A percentile compares a stretch with the other conserved stretches of the same genome.
Conservation (phyloP, 2,888 invertebrate genomes). For the Dryococelus australis region DNA sequence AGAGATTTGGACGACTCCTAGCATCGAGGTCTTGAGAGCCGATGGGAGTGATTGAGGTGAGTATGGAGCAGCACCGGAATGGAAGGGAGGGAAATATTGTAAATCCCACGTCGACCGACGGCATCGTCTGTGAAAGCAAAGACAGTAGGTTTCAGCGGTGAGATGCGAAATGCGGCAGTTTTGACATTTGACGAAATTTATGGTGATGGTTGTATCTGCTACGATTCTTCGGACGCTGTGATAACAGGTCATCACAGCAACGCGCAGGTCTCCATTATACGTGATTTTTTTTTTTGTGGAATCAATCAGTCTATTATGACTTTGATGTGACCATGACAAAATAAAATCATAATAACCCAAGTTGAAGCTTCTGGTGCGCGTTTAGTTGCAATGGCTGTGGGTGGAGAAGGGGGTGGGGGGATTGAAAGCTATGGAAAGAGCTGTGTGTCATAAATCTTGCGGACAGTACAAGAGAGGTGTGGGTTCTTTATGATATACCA, state of each 20-base stretch:
- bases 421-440: slow-evolving; percentile 11
- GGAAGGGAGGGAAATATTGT: too few species aligned
- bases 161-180: not conserved
- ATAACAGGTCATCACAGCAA: slow-evolving; percentile 22
- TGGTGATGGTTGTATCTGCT: slow-evolving; percentile 32
- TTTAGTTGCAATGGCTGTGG: not conserved
- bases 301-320: not conserved
- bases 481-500: not conserved
- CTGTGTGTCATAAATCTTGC: not conserved
- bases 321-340: not conserved
- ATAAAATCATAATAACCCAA: not conserved
- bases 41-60: too few species aligned
- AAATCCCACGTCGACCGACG: too few species aligned
- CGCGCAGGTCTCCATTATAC: not conserved
- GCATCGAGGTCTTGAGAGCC: too few species aligned
- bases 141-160: not conserved
- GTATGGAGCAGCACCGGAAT: too few species aligned
- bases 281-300: not conserved
- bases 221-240: slow-evolving; percentile 16
- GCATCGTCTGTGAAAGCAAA: slow-evolving; percentile 27
- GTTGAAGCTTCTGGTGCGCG: not conserved
- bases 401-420: not conserved
- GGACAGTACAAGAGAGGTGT: not conserved
- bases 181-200: slow-evolving; percentile 25
- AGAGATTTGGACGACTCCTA: too few species aligned